Base-by-base conservation (phyloP, 2,888 invertebrate species). In the Bugula neritina region DNA sequence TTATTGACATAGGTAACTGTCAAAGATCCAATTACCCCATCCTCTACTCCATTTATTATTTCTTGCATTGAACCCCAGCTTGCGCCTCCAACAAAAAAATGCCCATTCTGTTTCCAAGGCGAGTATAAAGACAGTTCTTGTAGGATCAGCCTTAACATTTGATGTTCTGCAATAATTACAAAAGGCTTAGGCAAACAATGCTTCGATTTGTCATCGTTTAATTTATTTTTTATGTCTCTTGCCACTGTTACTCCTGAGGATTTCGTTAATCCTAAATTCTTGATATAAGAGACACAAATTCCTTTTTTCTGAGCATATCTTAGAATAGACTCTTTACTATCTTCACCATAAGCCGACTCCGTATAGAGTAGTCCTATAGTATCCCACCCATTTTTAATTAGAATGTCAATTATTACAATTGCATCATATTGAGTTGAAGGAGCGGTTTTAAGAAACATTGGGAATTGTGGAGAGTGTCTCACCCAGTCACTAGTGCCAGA, bases 351-450 rank as follows among this genome's bases (percentile, higher is more conserved):
- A 71, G 80, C 80, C 71, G 80, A 79, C 35, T 77, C 73, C 0
- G 80, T 79, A 72, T 78, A 80, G 29, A 82, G 57, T 1, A 80
- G 69, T 23, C 80, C 79, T 13, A 80, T 77, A 52, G 79, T 80
- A 57, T 77, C 71, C 80, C 81, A 80, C 0, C 74, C 75, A 75
- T 80, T 77, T 0, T 43, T 69, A 34, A 76, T 74, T 1, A 81
- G 72, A 21, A 82, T 76, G 17, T 75, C 75, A 1, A 79, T 73
- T 75, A 80, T 78, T 0, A 78, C 79, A 27, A 74, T 70, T 1
- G 79, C 80, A 72, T 82, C 80, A 34, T 77, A 76, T 1, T 76
- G 75, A 73, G 81, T 80, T 74, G 80, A 79, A 5, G 80, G 80
- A 21, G 80, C 80, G 2, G 80, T 80, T 21, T 80, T 74, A 21